Percentiles rank a stretch among this genome's conserved stretches.
phyloP scores from a whole-genome alignment of 2,888 invertebrate genomes.

The Chironomus riparius region DNA sequence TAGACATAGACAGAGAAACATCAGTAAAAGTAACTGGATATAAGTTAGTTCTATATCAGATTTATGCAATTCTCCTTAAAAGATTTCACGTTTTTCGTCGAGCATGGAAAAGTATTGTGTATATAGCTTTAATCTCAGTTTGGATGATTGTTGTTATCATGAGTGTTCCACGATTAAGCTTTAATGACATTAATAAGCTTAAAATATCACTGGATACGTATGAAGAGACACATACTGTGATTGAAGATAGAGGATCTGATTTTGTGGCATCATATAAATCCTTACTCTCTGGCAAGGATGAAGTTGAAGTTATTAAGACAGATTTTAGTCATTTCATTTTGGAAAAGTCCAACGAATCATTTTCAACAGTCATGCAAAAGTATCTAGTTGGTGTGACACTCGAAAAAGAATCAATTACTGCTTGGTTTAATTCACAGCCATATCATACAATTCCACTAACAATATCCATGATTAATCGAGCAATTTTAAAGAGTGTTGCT shows the following conservation, averaged over 20 bases:
- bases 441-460: slow-evolving; percentile 63
- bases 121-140: slow-evolving; percentile 62
- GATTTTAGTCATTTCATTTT: slow-evolving; percentile 32
- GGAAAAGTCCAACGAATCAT: slow-evolving; percentile 33
- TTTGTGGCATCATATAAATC: not conserved
- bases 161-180: slow-evolving; percentile 41
- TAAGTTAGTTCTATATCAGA: slow-evolving; percentile 49
- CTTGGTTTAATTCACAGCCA: slow-evolving; percentile 72
- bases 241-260: slow-evolving; percentile 31
- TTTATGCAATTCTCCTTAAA: slow-evolving; percentile 58
- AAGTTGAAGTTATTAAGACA: not conserved
- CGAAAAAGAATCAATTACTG: slow-evolving; percentile 43
- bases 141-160: slow-evolving; percentile 54
- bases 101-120: slow-evolving; percentile 53
- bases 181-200: slow-evolving; percentile 47
- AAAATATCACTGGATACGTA: slow-evolving; percentile 47
- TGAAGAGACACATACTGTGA: slow-evolving; percentile 36
- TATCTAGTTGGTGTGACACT: slow-evolving; percentile 51
- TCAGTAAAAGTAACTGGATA: slow-evolving; percentile 29
- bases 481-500: slow-evolving; percentile 44
- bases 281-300: not conserved
- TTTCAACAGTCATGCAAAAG: slow-evolving; percentile 44
- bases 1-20: not conserved
- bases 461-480: slow-evolving; percentile 53
- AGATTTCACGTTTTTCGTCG: slow-evolving; percentile 54